A percentile compares a stretch with the other conserved stretches of the same genome.
Evolutionary conservation across 2,113 vertebrate species (phyloP).

Genomic region (Sterrhoptilus dennistouni): DNA sequence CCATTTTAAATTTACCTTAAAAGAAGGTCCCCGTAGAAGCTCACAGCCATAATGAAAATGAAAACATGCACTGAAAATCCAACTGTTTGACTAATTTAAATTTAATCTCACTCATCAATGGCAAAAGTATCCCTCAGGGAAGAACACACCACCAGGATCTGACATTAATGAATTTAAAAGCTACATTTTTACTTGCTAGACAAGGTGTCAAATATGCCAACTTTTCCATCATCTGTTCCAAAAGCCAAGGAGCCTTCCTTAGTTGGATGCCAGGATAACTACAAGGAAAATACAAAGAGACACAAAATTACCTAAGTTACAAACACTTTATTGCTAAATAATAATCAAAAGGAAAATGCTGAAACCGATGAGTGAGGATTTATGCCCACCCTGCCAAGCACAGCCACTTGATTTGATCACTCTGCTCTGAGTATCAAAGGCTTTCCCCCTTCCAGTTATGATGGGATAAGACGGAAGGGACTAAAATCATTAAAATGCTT

Average conservation of each 20-base stretch:
- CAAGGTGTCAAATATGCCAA: constrained; percentile 91
- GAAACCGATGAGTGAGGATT: background rate
- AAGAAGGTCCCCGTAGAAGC: background rate
- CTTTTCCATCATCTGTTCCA: constrained; percentile 97
- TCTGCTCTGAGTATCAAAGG: background rate
- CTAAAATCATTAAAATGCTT: background rate
- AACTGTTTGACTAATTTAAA: background rate
- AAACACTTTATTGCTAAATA: background rate
- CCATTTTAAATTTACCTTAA: background rate
- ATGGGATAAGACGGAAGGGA: background rate
- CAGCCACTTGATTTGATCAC: background rate
- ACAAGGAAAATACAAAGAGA: background rate
- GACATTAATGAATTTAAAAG: background rate
- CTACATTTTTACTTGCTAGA: constrained; percentile 83
- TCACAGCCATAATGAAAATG: background rate
- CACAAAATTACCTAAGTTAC: background rate
- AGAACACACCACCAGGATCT: background rate
- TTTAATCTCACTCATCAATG: background rate
- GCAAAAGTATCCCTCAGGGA: background rate
- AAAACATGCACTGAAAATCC: background rate
- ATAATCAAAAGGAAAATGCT: background rate
- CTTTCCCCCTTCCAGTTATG: background rate
- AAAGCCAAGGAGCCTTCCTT: constrained; percentile 91
- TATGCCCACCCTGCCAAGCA: background rate
- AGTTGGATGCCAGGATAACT: constrained; percentile 92